Base-by-base conservation (phyloP, 2,888 invertebrate genomes). In the Acholoe squamosa region DNA sequence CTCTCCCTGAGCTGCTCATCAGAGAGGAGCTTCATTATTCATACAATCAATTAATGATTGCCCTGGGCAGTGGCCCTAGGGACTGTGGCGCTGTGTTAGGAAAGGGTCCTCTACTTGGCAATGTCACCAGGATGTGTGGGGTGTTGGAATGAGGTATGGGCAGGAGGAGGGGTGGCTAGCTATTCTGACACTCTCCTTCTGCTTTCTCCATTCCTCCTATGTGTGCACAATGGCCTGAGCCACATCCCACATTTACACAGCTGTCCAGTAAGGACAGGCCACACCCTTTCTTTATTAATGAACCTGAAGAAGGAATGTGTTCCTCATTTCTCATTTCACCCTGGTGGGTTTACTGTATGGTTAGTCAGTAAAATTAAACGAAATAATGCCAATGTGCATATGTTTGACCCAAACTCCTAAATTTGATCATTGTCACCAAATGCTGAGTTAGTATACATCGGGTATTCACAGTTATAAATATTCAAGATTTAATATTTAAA, bases 31-130 rank as follows among this genome's bases (percentile, higher is more conserved):
- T 61, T 61, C 14, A 61, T 61, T 61, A 61, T 61, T 61, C 61
- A 61, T 61, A 61, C 61, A 19, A 61, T 61, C 61, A n/a, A 61
- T 61, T 61, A 61, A 61, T 61, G 61, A 61, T 61, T 61, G 61
- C 61, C 61, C 61, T n/a, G 61, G 1, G 61, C 61, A 61, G 61
- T 19, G 61, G 14, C 61, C 61, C 61, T 61, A 3, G 61, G 61
- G n/a, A 10, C 43, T 43, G 61, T 14, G 61, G 19, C 61, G n/a
- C 22, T n/a, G 61, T 14, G 61, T 61, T 61, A 61, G 61, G n/a
- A 19, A 54, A 61, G 61, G 61, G 61, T n/a, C 22, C 61, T 61
- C 61, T 61, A 3, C n/a, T n/a, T 61, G 61, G 61, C 61, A n/a
- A n/a, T n/a, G 61, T 61, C 61, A n/a, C 61, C 61, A 61, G 61